Conservation (phyloP, 2,888 invertebrate species). For the Protonemura montana region DNA sequence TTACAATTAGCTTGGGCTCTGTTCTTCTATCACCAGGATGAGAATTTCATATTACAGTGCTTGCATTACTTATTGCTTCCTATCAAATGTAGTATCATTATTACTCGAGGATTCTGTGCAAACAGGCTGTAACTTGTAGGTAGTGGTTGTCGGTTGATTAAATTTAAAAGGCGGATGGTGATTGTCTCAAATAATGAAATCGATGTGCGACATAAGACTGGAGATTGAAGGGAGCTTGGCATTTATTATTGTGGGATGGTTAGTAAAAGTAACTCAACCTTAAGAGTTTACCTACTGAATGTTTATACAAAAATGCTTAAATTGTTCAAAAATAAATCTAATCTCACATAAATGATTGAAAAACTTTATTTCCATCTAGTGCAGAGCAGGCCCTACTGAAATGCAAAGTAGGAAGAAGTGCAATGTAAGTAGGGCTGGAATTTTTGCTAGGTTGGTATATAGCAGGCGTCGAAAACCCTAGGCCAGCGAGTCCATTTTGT, state of each 20-base stretch:
- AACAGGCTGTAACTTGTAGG: constrained; percentile 12
- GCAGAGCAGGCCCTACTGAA: no score
- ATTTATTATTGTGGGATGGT: background rate
- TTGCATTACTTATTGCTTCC: background rate
- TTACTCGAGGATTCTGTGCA: constrained; percentile 12
- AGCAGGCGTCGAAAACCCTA: no score
- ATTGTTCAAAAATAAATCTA: background rate
- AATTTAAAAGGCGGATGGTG: background rate
- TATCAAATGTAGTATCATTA: background rate
- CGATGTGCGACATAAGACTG: background rate
- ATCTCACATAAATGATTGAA: background rate
- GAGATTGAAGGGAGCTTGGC: background rate
- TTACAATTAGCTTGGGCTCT: no score
- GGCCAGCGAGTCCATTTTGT: no score
- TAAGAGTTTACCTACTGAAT: background rate
- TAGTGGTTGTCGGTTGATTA: background rate
- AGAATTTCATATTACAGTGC: background rate
- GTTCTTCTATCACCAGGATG: no score
- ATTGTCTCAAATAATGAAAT: background rate
- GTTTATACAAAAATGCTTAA: background rate
- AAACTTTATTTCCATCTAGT: no score
- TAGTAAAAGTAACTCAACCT: background rate
- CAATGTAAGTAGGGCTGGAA: no score
- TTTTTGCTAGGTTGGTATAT: no score
- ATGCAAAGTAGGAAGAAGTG: no score